Evolutionary conservation across 2,888 invertebrate genomes (phyloP), one percentile per base, ranked within the genome.

Genomic region (Pheosia tremula): DNA sequence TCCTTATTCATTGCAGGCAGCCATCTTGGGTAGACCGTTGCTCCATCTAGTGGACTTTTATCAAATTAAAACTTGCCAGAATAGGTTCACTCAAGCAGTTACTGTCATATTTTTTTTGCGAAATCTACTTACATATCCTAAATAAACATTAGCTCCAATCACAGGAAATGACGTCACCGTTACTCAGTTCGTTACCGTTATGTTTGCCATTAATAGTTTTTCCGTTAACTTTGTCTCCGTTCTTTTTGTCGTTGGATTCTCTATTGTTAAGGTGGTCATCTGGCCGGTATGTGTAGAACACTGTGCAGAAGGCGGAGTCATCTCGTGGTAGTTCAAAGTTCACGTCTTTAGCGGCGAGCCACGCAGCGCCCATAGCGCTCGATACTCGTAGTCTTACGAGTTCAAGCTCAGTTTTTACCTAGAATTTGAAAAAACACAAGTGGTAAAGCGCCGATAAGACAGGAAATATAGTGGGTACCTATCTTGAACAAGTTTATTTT

Each of bases 321-420:
- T 97, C 96, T 37, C 96, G 90, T 0, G 97, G 96, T 59, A 97
- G 85, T 8, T 94, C 85, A 75, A 95, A 95, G 59, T 95, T 85
- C 0, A 96, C 90, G 64, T 95, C 94, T 78, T 96, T 96, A 0
- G 98, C 97, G 0, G 97, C 98, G 47, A 98, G 90, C 89, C 97
- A 97, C 0, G 97, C 97, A 0, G 98, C 98, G 0, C 99, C 99
- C 71, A 97, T 91, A 0, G 98, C 98, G 69, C 97, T 96, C 0
- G 96, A 95, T 0, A 96, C 96, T 11, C 95, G 96, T 13, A 98
- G 94, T 24, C 94, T 94, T 11, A 97, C 91, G 9, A 98, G 69
- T 67, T 94, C 94, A 0, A 95, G 78, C 64, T 94, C 93, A 49
- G 89, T 84, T 60, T 80, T 86, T 8, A 93, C 81, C 93, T 93